Percentiles rank a stretch among this genome's conserved stretches.
phyloP scores from a whole-genome alignment of 2,113 vertebrate genomes.

The Pelmatolapia mariae region DNA sequence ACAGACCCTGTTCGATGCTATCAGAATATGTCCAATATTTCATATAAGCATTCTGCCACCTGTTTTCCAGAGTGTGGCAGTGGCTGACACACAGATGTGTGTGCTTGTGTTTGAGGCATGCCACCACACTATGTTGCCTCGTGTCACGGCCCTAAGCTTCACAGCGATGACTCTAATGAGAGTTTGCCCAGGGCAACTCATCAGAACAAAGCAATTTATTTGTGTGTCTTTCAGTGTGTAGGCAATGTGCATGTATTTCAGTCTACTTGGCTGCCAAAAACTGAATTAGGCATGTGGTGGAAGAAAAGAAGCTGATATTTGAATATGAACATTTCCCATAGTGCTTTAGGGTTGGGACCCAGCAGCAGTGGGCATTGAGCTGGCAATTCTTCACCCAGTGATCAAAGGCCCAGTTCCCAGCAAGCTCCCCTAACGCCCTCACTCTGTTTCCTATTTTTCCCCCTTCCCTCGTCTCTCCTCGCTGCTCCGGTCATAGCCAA shows the following conservation, averaged over 20 bases:
- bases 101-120: background rate
- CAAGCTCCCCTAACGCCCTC: slow-evolving; percentile 7
- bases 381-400: slow-evolving; percentile 60
- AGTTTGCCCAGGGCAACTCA: slow-evolving; percentile 1
- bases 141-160: background rate
- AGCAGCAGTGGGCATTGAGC: slow-evolving; percentile 50
- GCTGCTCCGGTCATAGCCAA: slow-evolving; percentile 21
- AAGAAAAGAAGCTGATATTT: slow-evolving; percentile 10
- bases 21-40: background rate
- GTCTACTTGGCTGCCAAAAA: background rate
- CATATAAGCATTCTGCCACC: background rate
- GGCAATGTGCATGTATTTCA: background rate
- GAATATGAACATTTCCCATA: slow-evolving; percentile 31
- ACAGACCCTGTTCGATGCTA: background rate
- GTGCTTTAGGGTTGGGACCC: slow-evolving; percentile 25
- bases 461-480: background rate
- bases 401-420: slow-evolving; percentile 61
- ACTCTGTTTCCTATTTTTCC: background rate
- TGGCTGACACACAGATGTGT: background rate
- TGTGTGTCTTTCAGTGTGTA: background rate
- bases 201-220: slow-evolving; percentile 23
- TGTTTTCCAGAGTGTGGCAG: background rate
- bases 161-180: slow-evolving; percentile 18
- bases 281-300: background rate
- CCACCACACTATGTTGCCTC: background rate